Percentiles rank a stretch among this genome's conserved stretches.
Evolutionary conservation across 2,888 invertebrate species (phyloP).

Genomic region (Nomada ruficornis): DNA sequence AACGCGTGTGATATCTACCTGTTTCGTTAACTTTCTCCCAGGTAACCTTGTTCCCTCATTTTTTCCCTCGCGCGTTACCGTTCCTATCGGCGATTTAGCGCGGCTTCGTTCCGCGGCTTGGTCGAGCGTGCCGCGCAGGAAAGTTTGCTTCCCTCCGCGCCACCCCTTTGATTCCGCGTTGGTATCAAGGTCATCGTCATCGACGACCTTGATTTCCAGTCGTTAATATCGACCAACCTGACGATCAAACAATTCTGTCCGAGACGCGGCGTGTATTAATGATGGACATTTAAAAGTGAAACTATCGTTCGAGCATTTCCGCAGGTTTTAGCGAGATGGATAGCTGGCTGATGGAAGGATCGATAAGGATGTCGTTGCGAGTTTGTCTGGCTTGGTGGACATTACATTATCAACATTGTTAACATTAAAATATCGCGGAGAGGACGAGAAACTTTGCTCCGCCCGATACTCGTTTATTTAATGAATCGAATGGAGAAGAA

Average conservation of each 20-base stretch:
- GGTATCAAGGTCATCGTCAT: constrained; percentile 11
- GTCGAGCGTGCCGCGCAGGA: not conserved
- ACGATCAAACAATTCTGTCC: not conserved
- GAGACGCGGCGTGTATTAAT: not conserved
- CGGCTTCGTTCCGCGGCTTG: constrained; percentile 21
- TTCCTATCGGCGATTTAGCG: constrained; percentile 32
- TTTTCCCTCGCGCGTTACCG: constrained; percentile 46
- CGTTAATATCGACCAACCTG: not conserved
- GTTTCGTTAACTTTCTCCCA: constrained; percentile 66
- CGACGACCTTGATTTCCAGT: constrained; percentile 31
- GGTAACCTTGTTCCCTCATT: constrained; percentile 66
- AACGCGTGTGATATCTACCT: constrained; percentile 49
- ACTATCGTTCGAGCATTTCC: constrained; percentile 5
- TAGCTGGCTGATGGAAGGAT: not conserved
- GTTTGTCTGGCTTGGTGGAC: not conserved
- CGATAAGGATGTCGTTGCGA: not conserved
- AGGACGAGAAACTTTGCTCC: not conserved
- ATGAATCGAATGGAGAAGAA: not conserved
- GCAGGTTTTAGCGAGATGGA: not conserved
- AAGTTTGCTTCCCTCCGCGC: constrained; percentile 1
- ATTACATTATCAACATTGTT: no score
- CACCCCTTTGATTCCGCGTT: not conserved
- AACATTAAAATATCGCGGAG: not conserved
- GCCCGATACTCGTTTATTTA: not conserved
- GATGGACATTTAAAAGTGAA: constrained; percentile 30